Evolutionary conservation across 2,888 invertebrate species (phyloP).

Genomic region (Cephonodes hylas): DNA sequence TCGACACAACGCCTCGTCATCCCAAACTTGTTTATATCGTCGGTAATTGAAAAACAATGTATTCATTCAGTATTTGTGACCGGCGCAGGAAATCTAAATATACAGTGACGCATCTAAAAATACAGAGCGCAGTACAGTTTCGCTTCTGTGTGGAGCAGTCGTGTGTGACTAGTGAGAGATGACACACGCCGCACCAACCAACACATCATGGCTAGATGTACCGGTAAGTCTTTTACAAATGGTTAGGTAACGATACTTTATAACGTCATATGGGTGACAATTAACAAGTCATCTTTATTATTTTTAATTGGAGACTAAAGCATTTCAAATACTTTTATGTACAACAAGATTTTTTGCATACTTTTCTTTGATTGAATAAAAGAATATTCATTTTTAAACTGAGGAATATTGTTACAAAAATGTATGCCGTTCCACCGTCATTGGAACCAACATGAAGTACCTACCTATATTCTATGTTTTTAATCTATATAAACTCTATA

Average conservation of each 20-base stretch:
- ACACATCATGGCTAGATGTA: background rate
- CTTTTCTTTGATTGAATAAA: too few relatives aligned
- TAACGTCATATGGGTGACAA: background rate
- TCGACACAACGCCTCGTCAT: too few relatives aligned
- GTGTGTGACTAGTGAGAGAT: background rate
- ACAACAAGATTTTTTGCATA: too few relatives aligned
- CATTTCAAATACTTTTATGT: too few relatives aligned
- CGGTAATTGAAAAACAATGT: background rate
- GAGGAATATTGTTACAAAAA: too few relatives aligned
- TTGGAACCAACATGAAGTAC: too few relatives aligned
- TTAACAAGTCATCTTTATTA: background rate
- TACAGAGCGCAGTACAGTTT: background rate
- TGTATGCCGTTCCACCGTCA: too few relatives aligned
- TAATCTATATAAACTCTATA: too few relatives aligned
- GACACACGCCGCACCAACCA: background rate
- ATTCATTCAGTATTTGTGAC: background rate
- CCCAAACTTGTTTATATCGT: too few relatives aligned
- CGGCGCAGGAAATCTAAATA: background rate
- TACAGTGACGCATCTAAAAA: background rate
- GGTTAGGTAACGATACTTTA: background rate
- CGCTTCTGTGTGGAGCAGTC: background rate
- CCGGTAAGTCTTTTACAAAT: background rate
- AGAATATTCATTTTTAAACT: too few relatives aligned
- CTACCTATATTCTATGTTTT: too few relatives aligned
- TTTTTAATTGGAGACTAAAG: background rate